These are phyloP conservation scores for Stegophylla sp. DNA, from an alignment of 2,888 invertebrate genomes.

Conservation along the genomic window DNA sequence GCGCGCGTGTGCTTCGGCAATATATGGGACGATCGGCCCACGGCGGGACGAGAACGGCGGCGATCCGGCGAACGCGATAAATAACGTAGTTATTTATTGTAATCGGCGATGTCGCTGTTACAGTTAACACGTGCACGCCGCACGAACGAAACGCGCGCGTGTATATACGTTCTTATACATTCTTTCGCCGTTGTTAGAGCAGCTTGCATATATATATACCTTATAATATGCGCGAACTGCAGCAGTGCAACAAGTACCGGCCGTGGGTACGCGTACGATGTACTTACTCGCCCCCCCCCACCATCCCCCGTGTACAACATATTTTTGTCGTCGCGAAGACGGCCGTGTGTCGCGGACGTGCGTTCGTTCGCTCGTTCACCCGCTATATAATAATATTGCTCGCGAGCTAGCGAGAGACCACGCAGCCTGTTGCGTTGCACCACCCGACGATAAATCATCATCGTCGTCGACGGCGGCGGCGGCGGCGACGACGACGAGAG, in stretches of 20 bases:
- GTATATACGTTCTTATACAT: conserved; percentile 14
- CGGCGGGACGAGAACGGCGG: background rate
- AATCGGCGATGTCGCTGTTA: conserved; percentile 8
- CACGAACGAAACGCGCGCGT: conserved; percentile 17
- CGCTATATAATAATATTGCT: background rate
- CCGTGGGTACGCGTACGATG: conserved; percentile 13
- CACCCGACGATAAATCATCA: conserved; percentile 42
- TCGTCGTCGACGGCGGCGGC: conserved; percentile 28
- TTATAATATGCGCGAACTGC: background rate
- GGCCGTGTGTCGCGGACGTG: conserved; percentile 16
- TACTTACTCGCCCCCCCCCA: background rate
- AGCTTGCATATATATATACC: too few relatives aligned
- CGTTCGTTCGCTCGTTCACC: background rate
- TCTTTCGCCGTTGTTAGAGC: background rate
- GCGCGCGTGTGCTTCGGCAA: background rate
- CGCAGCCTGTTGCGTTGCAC: background rate
- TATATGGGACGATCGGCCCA: background rate
- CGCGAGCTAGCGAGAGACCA: background rate
- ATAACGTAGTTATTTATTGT: conserved; percentile 38
- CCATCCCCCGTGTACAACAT: conserved; percentile 9
- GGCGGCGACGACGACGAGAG: conserved; percentile 42
- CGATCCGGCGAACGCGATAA: conserved; percentile 11
- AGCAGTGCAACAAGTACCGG: too few relatives aligned
- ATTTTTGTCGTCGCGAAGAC: conserved; percentile 17
- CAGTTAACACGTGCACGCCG: conserved; percentile 24